phyloP scores from a whole-genome alignment of 2,888 invertebrate genomes.

The Mechanitis mazaeus region DNA sequence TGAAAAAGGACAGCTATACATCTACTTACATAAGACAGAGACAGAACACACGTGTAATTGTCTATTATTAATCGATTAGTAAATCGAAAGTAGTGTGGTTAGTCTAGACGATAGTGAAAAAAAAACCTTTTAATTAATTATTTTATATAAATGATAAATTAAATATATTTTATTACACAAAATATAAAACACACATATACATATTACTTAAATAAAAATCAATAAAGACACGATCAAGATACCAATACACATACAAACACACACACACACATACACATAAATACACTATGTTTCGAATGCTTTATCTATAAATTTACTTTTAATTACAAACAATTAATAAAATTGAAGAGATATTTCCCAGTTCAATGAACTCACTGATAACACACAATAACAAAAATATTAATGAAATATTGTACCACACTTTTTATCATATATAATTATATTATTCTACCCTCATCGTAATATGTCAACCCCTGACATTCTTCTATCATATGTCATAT shows the following conservation, averaged over 20 bases:
- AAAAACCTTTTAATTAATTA: neutral
- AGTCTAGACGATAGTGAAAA: conserved; percentile 9
- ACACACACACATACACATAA: neutral
- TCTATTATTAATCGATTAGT: conserved; percentile 35
- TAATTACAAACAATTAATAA: conserved; percentile 8
- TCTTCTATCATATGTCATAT: too few relatives aligned
- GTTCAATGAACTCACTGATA: conserved; percentile 26
- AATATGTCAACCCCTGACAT: too few relatives aligned
- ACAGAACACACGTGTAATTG: conserved; percentile 40
- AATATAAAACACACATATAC: too few relatives aligned
- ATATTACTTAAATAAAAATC: too few relatives aligned
- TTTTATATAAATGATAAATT: neutral
- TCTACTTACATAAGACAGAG: conserved; percentile 24
- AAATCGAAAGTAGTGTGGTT: conserved; percentile 4
- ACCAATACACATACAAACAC: neutral
- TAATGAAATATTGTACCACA: too few relatives aligned
- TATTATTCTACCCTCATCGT: too few relatives aligned
- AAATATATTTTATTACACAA: neutral
- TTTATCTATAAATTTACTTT: neutral
- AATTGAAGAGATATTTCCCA: conserved; percentile 13
- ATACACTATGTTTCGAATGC: neutral
- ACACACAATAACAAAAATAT: neutral
- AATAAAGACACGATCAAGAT: too few relatives aligned
- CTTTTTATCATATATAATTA: too few relatives aligned
- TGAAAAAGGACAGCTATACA: conserved; percentile 28